Evolutionary conservation across 2,888 invertebrate genomes (phyloP).

Genomic region (Drosophila rellima): DNA sequence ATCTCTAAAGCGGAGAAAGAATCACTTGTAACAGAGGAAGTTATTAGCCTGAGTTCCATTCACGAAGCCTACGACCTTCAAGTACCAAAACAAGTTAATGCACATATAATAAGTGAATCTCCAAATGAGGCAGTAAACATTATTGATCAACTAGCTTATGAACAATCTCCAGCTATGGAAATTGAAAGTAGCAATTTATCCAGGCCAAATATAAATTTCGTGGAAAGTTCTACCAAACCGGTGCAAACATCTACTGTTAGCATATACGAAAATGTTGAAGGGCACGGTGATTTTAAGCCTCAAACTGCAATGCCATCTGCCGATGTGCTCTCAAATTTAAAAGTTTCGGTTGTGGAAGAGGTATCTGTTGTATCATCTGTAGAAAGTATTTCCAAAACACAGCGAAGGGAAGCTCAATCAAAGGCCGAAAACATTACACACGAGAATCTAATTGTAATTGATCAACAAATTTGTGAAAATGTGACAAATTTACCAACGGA

Average conservation of each 20-base stretch:
- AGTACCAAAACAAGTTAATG: constrained; percentile 51
- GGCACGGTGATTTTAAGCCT: constrained; percentile 67
- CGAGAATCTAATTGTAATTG: constrained; percentile 58
- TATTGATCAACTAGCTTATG: constrained; percentile 64
- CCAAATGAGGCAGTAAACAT: constrained; percentile 64
- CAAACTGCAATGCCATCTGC: constrained; percentile 28
- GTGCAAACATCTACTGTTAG: constrained; percentile 61
- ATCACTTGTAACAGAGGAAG: constrained; percentile 74
- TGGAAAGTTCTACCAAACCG: constrained; percentile 43
- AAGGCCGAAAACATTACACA: constrained; percentile 35
- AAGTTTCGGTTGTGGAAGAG: constrained; percentile 75
- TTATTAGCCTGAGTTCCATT: constrained; percentile 66
- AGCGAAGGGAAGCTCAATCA: constrained; percentile 28
- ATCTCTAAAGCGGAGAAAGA: constrained; percentile 57
- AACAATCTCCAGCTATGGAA: constrained; percentile 51
- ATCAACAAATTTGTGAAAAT: constrained; percentile 68
- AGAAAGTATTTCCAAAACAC: constrained; percentile 34
- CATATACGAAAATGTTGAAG: constrained; percentile 71
- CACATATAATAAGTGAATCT: constrained; percentile 49
- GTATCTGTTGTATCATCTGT: constrained; percentile 55
- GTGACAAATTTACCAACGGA: constrained; percentile 39
- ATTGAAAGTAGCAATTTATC: not conserved
- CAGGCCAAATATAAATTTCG: constrained; percentile 20
- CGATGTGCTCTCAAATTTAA: constrained; percentile 57
- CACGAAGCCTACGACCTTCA: constrained; percentile 73